phyloP scores from a whole-genome alignment of 1,140 invertebrate genomes.

The Holcopasites calliopsidis region DNA sequence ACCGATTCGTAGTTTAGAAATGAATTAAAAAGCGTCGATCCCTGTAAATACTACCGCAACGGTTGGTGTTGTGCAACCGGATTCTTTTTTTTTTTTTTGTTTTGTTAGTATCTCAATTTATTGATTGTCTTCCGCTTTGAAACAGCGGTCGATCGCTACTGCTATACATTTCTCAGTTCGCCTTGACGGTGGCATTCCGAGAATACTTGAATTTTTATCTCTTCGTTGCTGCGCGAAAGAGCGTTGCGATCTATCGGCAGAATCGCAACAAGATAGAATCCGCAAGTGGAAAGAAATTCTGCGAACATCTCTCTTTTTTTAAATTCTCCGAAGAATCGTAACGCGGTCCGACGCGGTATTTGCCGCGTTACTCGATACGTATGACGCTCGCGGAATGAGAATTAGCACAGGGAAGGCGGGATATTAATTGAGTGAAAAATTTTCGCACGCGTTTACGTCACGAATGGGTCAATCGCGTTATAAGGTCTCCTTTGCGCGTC shows the following conservation, averaged over 20 bases:
- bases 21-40: conserved; percentile 46
- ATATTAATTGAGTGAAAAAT: not conserved
- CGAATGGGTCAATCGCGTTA: not conserved
- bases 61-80: conserved; percentile 2
- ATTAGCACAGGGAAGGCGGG: no score
- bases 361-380: no score
- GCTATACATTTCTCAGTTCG: conserved; percentile 9
- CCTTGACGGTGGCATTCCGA: not conserved
- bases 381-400: not conserved
- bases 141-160: no score
- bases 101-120: no score
- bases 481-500: no score
- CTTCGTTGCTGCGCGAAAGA: not conserved
- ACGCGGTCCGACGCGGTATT: no score
- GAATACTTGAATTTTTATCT: conserved; percentile 26
- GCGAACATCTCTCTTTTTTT: not conserved
- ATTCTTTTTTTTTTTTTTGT: conserved; percentile 37
- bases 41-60: conserved; percentile 14
- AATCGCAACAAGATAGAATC: conserved; percentile 17
- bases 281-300: not conserved
- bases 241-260: not conserved
- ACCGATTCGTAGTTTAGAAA: conserved; percentile 10
- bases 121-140: conserved; percentile 44
- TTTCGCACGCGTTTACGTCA: not conserved
- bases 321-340: not conserved